phyloP scores from a whole-genome alignment of 2,797 vertebrate genomes.

The Coendou prehensilis region DNA sequence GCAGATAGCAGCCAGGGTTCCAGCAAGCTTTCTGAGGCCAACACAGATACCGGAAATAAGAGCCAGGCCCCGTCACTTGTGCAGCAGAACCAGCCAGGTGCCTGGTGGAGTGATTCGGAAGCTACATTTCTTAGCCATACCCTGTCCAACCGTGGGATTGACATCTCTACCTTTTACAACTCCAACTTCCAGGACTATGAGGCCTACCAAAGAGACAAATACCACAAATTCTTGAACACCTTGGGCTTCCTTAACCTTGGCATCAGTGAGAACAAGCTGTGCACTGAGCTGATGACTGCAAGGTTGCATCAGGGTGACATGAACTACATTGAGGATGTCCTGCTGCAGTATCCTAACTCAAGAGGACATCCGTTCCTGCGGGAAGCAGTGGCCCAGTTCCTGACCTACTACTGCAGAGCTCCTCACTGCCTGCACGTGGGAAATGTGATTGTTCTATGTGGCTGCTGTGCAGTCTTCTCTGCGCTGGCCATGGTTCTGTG shows the following conservation, averaged over 20 bases:
- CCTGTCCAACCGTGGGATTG: conserved; percentile 86
- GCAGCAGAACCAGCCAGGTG: too few relatives aligned
- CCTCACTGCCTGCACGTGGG: conserved; percentile 91
- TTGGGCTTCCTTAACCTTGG: conserved; percentile 95
- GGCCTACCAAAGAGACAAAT: conserved; percentile 91
- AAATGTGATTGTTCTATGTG: conserved; percentile 95
- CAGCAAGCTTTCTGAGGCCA: too few relatives aligned
- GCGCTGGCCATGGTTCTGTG: conserved; percentile 94
- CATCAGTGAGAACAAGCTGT: conserved; percentile 97
- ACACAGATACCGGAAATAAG: too few relatives aligned
- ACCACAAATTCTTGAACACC: conserved; percentile 92
- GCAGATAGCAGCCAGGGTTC: too few relatives aligned
- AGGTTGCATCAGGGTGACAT: conserved; percentile 94
- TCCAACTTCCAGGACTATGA: conserved; percentile 91
- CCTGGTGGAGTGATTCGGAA: neutral
- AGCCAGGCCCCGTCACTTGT: too few relatives aligned
- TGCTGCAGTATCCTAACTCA: conserved; percentile 94
- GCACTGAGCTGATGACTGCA: conserved; percentile 93
- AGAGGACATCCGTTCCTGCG: conserved; percentile 93
- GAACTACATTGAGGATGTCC: conserved; percentile 89
- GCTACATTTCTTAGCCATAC: conserved; percentile 73
- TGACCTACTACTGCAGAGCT: conserved; percentile 93
- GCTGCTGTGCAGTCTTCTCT: conserved; percentile 94
- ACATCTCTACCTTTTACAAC: conserved; percentile 87
- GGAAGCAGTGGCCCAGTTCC: conserved; percentile 94